Base-by-base conservation (phyloP, 2,113 vertebrate species). In the Phycodurus eques region DNA sequence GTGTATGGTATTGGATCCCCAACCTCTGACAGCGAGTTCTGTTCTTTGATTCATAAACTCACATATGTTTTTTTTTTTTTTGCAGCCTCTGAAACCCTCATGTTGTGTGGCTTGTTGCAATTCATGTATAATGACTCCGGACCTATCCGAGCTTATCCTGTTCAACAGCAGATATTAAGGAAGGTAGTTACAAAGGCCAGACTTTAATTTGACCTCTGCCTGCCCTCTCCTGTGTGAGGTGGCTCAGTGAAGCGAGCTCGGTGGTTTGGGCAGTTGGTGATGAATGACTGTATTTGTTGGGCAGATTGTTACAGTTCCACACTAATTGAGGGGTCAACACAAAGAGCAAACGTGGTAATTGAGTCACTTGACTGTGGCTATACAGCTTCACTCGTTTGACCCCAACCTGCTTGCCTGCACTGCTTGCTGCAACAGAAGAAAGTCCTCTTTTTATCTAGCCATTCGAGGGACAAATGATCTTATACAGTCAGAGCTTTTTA, bases 281-380 rank as follows among this genome's bases (percentile, higher is more conserved):
- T 98, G 94, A 96, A 99, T 98, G 94, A 94, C 94, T 94, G 93
- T 93, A 92, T 95, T 96, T 94, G 94, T 92, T 92, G 90, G 93
- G 94, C 92, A 94, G 94, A 93, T 96, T 97, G 96, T 95, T 96
- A 96, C 95, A 94, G 95, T 93, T 93, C 93, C 93, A 91, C 94
- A 90, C 95, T 98, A 96, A 97, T 97, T 97, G 95, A 93, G 92
- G 90, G 91, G 91, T 94, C 95, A 95, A 91, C 93, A 91, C 93
- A 91, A 82, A 85, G 94, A 94, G 94, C 94, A 93, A 94, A 95
- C 94, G 92, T 79, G 93, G 89, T 98, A 95, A 98, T 95, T 95
- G 94, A 94, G 90, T 91, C 93, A 92, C 93, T 95, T 94, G 93
- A 92, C 93, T 94, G 93, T 91, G 92, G 91, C 84, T 92, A 89